These are phyloP conservation scores for Chiloscyllium punctatum DNA, from an alignment of 2,797 vertebrate genomes.

Conservation along the genomic window DNA sequence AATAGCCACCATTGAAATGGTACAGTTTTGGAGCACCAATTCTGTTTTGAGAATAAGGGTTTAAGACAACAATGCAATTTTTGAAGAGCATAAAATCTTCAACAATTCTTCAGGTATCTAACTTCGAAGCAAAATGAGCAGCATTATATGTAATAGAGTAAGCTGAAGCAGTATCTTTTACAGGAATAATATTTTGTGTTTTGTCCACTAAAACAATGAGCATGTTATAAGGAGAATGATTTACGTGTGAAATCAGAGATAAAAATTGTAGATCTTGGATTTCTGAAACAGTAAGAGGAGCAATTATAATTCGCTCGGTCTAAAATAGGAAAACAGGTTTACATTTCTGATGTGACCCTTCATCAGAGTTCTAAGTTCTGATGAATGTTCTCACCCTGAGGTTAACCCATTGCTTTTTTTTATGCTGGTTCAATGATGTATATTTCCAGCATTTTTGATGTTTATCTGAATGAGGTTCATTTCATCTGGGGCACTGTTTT, in stretches of 20 bases:
- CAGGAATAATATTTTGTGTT: neutral
- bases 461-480: neutral
- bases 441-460: neutral
- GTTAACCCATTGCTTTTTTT: neutral
- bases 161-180: neutral
- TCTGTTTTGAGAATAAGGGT: conserved; percentile 19
- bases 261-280: neutral
- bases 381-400: neutral
- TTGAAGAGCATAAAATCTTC: conserved; percentile 2
- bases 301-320: neutral
- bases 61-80: neutral
- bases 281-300: neutral
- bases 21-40: neutral
- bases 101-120: neutral
- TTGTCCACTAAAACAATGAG: neutral
- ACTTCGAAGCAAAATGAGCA: neutral
- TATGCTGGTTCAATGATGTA: neutral
- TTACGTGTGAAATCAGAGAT: neutral
- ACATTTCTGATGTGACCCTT: neutral
- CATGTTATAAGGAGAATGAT: neutral
- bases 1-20: neutral
- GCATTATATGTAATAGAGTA: neutral
- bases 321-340: neutral
- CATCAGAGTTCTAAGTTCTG: neutral
- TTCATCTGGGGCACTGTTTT: neutral